A percentile compares a stretch with the other conserved stretches of the same genome.
These are phyloP conservation scores for Channa striata DNA, from an alignment of 2,797 vertebrate species.

Conservation along the genomic window DNA sequence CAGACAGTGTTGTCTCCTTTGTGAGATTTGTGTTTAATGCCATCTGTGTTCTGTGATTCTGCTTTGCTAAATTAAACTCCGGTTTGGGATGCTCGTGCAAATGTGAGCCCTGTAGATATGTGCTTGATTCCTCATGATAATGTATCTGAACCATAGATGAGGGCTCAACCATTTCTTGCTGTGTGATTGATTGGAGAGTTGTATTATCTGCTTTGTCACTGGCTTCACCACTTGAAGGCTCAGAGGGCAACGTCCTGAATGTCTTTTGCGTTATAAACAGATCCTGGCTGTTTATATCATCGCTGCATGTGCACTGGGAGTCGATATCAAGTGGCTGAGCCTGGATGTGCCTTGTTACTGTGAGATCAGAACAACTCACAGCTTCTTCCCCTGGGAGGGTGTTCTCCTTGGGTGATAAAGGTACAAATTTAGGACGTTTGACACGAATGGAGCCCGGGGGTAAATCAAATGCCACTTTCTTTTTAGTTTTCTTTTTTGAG, in stretches of 20 bases:
- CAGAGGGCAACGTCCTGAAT: slow-evolving; percentile 57
- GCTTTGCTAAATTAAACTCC: background rate
- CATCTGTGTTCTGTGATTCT: background rate
- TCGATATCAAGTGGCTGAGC: slow-evolving; percentile 14
- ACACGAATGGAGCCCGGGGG: slow-evolving; percentile 4
- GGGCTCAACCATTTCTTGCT: background rate
- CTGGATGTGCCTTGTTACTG: background rate
- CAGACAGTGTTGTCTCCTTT: background rate
- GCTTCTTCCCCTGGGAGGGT: background rate
- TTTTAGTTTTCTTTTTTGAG: slow-evolving; percentile 55
- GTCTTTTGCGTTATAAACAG: slow-evolving; percentile 87
- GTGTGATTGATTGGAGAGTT: background rate
- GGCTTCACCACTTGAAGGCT: slow-evolving; percentile 64
- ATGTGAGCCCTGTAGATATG: background rate
- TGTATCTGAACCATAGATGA: background rate
- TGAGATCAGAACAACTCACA: slow-evolving; percentile 7
- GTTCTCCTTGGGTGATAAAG: slow-evolving; percentile 4
- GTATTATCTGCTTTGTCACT: slow-evolving; percentile 14
- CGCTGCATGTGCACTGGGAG: slow-evolving; percentile 59
- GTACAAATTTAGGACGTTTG: slow-evolving; percentile 44
- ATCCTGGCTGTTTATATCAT: slow-evolving; percentile 84
- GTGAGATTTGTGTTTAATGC: background rate
- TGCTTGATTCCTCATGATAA: background rate
- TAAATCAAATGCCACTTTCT: slow-evolving; percentile 76
- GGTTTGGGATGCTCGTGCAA: slow-evolving; percentile 1